Conservation (phyloP, 2,888 invertebrate species). For the Mermis nigrescens region DNA sequence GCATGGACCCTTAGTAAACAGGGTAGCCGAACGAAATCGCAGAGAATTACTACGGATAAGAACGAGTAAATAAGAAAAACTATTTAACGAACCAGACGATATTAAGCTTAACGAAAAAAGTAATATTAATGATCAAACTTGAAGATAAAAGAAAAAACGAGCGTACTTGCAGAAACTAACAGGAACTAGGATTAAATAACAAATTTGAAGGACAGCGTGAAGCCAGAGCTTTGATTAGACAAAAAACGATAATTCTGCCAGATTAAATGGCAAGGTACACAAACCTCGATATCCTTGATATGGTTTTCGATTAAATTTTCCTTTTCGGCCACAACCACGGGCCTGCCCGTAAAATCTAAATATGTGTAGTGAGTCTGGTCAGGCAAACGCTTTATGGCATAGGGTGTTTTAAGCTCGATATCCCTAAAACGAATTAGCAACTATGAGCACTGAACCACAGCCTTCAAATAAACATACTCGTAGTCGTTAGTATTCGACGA, state of each 20-base stretch:
- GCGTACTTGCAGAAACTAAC: too few relatives aligned
- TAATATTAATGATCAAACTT: too few relatives aligned
- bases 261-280: background rate
- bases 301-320: constrained; percentile 81
- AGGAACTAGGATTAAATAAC: too few relatives aligned
- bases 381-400: constrained; percentile 50
- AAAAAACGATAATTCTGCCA: background rate
- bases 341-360: constrained; percentile 76
- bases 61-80: too few relatives aligned
- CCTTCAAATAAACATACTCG: too few relatives aligned
- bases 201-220: background rate
- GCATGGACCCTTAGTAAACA: background rate
- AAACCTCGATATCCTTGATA: constrained; percentile 68
- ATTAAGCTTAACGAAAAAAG: too few relatives aligned
- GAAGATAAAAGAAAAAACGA: too few relatives aligned
- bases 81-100: too few relatives aligned
- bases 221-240: background rate
- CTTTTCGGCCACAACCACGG: constrained; percentile 60
- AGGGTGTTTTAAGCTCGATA: constrained; percentile 61
- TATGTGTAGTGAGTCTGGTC: constrained; percentile 72
- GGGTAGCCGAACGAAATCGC: too few relatives aligned
- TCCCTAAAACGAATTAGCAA: constrained; percentile 25
- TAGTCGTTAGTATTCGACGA: too few relatives aligned
- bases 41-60: too few relatives aligned
- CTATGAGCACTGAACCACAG: background rate